Conservation (phyloP, 2,797 vertebrate genomes). For the Anabas testudineus region DNA sequence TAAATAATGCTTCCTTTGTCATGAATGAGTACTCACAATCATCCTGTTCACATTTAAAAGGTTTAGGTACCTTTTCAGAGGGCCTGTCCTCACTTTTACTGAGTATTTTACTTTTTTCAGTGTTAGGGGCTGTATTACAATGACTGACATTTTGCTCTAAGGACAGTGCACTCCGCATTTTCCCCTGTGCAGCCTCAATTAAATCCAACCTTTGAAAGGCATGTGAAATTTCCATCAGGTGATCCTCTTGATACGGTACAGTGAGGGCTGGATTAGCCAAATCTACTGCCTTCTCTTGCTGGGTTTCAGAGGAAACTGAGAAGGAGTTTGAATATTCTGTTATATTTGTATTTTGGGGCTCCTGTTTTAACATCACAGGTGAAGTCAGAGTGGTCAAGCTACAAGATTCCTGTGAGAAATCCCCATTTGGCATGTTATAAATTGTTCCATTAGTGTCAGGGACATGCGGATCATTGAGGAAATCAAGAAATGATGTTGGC, state of each 20-base stretch:
- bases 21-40: conserved; percentile 96
- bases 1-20: conserved; percentile 98
- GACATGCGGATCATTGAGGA: conserved; percentile 94
- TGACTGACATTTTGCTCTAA: conserved; percentile 65
- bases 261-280: conserved; percentile 55
- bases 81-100: conserved; percentile 83
- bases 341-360: conserved; percentile 77
- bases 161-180: conserved; percentile 66
- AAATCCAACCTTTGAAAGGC: conserved; percentile 92
- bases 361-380: conserved; percentile 73
- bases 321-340: conserved; percentile 66
- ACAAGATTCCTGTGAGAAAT: conserved; percentile 77
- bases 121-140: conserved; percentile 63
- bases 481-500: conserved; percentile 93
- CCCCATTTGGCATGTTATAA: conserved; percentile 77
- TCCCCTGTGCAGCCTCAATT: conserved; percentile 84
- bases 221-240: conserved; percentile 92
- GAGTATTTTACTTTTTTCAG: conserved; percentile 75
- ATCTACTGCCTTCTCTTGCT: conserved; percentile 62
- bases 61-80: conserved; percentile 89
- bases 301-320: conserved; percentile 61
- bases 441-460: conserved; percentile 81
- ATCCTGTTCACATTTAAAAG: conserved; percentile 93
- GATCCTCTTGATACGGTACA: conserved; percentile 86
- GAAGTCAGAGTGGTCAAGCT: conserved; percentile 75